Evolutionary conservation across 1,140 invertebrate genomes (phyloP).

Genomic region (Aphidius ervi): DNA sequence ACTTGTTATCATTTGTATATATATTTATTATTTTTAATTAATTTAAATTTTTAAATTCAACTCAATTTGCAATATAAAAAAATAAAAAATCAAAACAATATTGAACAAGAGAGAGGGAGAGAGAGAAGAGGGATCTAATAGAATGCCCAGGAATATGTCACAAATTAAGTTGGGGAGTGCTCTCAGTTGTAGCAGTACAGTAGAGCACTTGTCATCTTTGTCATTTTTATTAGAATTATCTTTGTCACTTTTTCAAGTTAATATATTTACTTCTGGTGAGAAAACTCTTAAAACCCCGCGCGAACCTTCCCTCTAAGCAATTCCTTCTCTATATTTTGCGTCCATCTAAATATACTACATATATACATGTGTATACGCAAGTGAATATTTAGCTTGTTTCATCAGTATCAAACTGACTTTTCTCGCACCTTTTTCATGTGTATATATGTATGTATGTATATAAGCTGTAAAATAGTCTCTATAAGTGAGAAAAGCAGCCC

Average conservation of each 20-base stretch:
- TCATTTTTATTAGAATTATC: conserved; percentile 57
- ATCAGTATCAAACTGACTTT: conserved; percentile 1
- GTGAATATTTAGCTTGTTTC: not conserved
- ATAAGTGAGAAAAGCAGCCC: conserved; percentile 30
- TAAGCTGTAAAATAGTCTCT: conserved; percentile 9
- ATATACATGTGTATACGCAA: not conserved
- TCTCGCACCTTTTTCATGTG: not conserved
- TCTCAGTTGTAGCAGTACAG: conserved; percentile 25
- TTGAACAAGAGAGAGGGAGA: conserved; percentile 10
- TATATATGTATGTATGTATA: too few relatives aligned
- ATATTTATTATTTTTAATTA: too few relatives aligned
- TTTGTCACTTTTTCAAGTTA: conserved; percentile 55
- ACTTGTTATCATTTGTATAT: too few relatives aligned
- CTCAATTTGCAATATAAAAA: too few relatives aligned
- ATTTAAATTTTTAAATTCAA: too few relatives aligned
- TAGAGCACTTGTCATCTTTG: conserved; percentile 27
- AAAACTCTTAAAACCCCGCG: conserved; percentile 18
- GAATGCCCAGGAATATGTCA: conserved; percentile 50
- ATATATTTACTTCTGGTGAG: conserved; percentile 49
- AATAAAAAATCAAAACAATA: not conserved
- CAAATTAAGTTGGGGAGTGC: conserved; percentile 47
- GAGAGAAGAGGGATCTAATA: conserved; percentile 29
- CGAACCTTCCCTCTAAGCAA: conserved; percentile 2
- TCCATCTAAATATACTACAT: conserved; percentile 5
- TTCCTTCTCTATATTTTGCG: not conserved